phyloP scores from a whole-genome alignment of 2,797 vertebrate genomes.

The Gadopsis bispinosus region DNA sequence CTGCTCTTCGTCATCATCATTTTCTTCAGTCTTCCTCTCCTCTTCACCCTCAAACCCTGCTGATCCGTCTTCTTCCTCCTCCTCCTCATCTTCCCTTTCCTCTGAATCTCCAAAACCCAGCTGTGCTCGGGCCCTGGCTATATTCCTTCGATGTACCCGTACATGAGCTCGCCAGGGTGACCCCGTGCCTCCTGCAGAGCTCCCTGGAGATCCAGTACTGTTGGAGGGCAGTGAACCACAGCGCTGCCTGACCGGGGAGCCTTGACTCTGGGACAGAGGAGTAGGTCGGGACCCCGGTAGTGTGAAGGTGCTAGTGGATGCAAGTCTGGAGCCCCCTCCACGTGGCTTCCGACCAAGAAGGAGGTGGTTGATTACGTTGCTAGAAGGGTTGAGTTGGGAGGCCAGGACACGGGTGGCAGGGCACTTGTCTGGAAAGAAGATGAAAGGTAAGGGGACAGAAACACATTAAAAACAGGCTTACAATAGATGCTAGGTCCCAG shows the following conservation, averaged over 20 bases:
- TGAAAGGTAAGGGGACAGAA: not conserved
- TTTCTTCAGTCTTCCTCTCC: slow-evolving; percentile 45
- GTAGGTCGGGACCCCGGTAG: slow-evolving; percentile 64
- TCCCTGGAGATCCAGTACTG: slow-evolving; percentile 77
- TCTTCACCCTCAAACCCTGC: slow-evolving; percentile 54
- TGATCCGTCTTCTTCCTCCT: slow-evolving; percentile 46
- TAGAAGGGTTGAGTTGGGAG: slow-evolving; percentile 92
- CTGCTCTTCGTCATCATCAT: slow-evolving; percentile 59
- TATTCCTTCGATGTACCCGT: slow-evolving; percentile 90
- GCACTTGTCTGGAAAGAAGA: slow-evolving; percentile 89
- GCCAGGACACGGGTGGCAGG: slow-evolving; percentile 92
- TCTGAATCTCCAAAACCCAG: slow-evolving; percentile 87
- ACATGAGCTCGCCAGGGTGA: slow-evolving; percentile 95
- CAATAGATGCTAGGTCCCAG: not conserved
- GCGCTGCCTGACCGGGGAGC: slow-evolving; percentile 85
- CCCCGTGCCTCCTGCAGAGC: slow-evolving; percentile 81
- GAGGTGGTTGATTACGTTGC: slow-evolving; percentile 95
- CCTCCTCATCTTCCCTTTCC: slow-evolving; percentile 56
- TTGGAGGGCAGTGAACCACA: slow-evolving; percentile 50
- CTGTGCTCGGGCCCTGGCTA: slow-evolving; percentile 88
- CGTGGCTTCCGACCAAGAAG: slow-evolving; percentile 92
- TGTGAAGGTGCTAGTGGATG: slow-evolving; percentile 71
- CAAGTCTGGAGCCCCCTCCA: slow-evolving; percentile 79
- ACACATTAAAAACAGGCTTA: slow-evolving; percentile 2
- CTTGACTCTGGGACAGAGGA: slow-evolving; percentile 69